Conservation (phyloP, 2,113 vertebrate species). For the Corapipo altera region DNA sequence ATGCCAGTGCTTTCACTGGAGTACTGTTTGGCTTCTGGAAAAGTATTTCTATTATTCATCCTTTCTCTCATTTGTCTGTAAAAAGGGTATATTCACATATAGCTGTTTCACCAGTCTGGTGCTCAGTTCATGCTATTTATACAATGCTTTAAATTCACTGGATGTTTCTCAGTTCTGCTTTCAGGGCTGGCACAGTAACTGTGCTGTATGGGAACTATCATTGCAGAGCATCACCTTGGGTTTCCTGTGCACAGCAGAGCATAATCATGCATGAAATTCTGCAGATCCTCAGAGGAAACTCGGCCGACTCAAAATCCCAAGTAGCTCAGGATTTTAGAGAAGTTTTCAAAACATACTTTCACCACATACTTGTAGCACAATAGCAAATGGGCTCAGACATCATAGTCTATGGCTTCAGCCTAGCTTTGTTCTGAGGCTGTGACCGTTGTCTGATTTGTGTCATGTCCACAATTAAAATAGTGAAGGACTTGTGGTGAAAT, state of each 20-base stretch:
- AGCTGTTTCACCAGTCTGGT: background rate
- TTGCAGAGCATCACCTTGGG: background rate
- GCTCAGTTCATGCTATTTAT: background rate
- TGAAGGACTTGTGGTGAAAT: background rate
- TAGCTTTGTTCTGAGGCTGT: background rate
- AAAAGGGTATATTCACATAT: background rate
- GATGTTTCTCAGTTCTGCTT: background rate
- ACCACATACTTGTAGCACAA: background rate
- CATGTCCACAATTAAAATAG: background rate
- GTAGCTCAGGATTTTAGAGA: background rate
- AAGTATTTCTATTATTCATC: constrained; percentile 55
- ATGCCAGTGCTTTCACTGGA: constrained; percentile 42
- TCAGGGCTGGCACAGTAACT: background rate
- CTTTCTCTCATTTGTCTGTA: background rate
- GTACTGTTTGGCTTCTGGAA: constrained; percentile 43
- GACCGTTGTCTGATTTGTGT: background rate
- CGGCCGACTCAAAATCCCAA: background rate
- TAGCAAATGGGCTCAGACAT: background rate
- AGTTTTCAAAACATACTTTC: background rate
- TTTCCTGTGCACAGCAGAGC: background rate
- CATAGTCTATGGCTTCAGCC: background rate
- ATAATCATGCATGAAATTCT: background rate
- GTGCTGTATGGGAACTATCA: background rate
- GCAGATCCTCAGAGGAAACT: background rate
- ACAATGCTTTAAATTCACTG: background rate